Base-by-base conservation (phyloP, 2,888 invertebrate genomes). In the Brenthis hecate region DNA sequence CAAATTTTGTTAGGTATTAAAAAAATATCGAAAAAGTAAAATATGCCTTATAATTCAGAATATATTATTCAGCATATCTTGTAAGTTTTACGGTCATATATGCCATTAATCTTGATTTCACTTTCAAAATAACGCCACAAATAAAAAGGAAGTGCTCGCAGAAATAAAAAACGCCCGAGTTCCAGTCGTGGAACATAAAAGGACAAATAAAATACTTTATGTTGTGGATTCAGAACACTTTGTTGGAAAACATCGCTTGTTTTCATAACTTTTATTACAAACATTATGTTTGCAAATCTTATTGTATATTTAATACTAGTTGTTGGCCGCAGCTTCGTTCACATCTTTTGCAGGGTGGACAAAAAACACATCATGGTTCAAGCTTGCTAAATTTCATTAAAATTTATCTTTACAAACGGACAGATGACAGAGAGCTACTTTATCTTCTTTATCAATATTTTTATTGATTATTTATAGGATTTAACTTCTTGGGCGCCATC, bases 131-230 rank as follows among this genome's bases (percentile, higher is more conserved):
- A 43, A 62, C 62, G 13, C 60, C 60, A 13, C 28, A 60, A 62
- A 62, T 36, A 53, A 62, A 61, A 62, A 62, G 53, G 54, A 62
- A 61, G 51, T 61, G 36, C 51, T 61, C 3, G 4, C 13, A 57
- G 16, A 16, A 54, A 62, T 53, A 53, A 62, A 62, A 62, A 62
- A 43, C 0, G 43, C 13, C 11, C 14, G 51, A 62, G 36, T 48
- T 57, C 14, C 43, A 58, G 28, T 55, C 55, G 60, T 54, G 48
- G 23, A 43, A 65, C 69, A 69, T 69, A 69, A 69, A 66, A 65
- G 66, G 47, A 57, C 62, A 57, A 69, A 69, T 66, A 66, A 69
- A 69, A 69, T 66, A 62, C 65, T 69, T 69, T 50, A 66, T 57
- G 66, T 57, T 36, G 23, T 62, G 50, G 65, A 62, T 56, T 53